Percentiles rank a stretch among this genome's conserved stretches.
Conservation (phyloP, 2,113 vertebrate species). For the Lethenteron camtschaticum region DNA sequence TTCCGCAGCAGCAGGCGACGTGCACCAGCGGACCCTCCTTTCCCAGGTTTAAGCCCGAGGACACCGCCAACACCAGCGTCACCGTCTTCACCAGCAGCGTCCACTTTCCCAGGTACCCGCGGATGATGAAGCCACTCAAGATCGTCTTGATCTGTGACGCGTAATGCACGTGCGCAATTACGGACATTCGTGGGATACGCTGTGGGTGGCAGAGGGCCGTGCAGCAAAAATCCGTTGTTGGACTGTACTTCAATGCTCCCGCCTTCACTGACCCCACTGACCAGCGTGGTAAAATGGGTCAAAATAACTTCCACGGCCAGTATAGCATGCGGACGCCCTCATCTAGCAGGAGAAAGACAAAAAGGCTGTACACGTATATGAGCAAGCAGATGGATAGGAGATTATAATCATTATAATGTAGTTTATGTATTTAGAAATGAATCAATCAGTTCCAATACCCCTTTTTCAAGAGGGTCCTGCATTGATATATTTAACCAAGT, state of each 20-base stretch:
- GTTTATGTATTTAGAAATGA: neutral
- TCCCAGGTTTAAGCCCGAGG: conserved; percentile 80
- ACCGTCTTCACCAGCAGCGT: conserved; percentile 80
- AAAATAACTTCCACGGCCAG: too few species aligned
- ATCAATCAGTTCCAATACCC: neutral
- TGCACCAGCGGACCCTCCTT: conserved; percentile 91
- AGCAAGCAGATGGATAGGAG: conserved; percentile 1
- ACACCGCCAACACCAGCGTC: conserved; percentile 74
- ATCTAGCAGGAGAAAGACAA: conserved; percentile 11
- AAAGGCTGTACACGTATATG: neutral
- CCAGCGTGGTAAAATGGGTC: too few species aligned
- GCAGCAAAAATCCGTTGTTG: too few species aligned
- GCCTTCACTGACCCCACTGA: too few species aligned
- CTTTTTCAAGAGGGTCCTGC: neutral
- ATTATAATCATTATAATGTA: neutral
- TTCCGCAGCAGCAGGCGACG: conserved; percentile 87
- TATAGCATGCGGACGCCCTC: too few species aligned
- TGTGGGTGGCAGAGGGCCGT: too few species aligned
- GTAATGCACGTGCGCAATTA: too few species aligned
- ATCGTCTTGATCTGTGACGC: conserved; percentile 79
- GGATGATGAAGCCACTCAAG: conserved; percentile 88
- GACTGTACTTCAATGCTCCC: too few species aligned
- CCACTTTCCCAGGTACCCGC: conserved; percentile 91
- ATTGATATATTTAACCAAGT: neutral
- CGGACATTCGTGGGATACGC: too few species aligned